phyloP scores from a whole-genome alignment of 2,113 vertebrate species.

The Elanus axillaris region DNA sequence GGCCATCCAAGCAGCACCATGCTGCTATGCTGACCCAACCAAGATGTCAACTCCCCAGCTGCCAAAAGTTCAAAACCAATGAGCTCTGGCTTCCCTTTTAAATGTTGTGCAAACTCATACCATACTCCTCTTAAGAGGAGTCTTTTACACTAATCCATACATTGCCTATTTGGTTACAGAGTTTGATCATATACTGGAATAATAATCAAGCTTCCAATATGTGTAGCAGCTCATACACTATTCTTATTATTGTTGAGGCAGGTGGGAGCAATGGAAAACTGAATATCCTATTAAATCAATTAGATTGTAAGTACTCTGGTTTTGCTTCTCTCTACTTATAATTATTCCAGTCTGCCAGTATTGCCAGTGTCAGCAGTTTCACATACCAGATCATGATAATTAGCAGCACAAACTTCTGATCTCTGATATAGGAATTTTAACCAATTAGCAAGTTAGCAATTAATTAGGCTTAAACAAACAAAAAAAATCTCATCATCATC shows the following conservation, averaged over 20 bases:
- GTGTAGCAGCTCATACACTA: not conserved
- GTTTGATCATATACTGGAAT: not conserved
- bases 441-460: slow-evolving; percentile 39
- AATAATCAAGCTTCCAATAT: not conserved
- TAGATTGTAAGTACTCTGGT: not conserved
- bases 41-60: not conserved
- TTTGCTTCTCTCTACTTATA: not conserved
- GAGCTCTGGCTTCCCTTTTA: not conserved
- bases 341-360: not conserved
- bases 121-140: not conserved
- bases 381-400: slow-evolving; percentile 2
- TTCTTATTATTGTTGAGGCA: not conserved
- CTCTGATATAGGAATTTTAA: not conserved
- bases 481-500: not conserved
- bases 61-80: not conserved
- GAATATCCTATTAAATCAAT: not conserved
- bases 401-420: slow-evolving; percentile 18
- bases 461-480: not conserved
- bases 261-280: not conserved
- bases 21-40: not conserved
- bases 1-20: not conserved
- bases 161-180: not conserved
- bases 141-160: not conserved
- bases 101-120: not conserved
- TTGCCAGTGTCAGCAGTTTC: not conserved